Evolutionary conservation across 2,797 vertebrate genomes (phyloP), one percentile per base, ranked within the genome.

Genomic region (Aldrovandia affinis): DNA sequence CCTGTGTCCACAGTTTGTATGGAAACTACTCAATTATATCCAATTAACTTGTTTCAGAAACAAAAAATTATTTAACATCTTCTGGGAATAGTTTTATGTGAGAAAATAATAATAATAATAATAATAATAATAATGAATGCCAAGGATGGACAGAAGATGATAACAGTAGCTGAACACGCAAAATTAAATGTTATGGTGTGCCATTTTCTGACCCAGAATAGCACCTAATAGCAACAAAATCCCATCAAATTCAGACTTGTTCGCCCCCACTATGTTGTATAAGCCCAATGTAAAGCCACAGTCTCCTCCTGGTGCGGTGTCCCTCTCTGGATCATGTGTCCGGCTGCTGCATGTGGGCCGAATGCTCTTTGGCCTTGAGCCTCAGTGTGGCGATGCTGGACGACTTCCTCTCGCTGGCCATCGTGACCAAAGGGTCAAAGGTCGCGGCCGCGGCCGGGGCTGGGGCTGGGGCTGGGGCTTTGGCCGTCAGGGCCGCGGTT

Each of bases 321-420:
- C 61, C 10, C 63, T 33, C 63, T 28, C 39, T 61, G 22, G 2
- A 36, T 68, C 44, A 84, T 15, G 81, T 63, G 52, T 86, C 77
- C 3, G 30, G 89, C 82, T 90, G 88, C 83, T 90, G 88, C 82
- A 89, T 90, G 89, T 92, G 89, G 80, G 87, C 87, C 82, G 91
- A 86, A 82, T 91, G 89, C 84, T 92, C 90, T 87, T 91, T 93
- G 20, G 91, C 91, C 91, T 92, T 92, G 80, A 92, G 88, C 81
- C 91, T 90, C 63, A 93, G 88, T 6, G 87, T 89, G 85, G 89
- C 89, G 87, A 92, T 87, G 86, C 88, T 90, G 39, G 87, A 89
- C 22, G 87, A 87, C 92, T 93, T 95, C 88, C 91, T 93, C 86
- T 94, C 93, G 87, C 85, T 87, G 30, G 87, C 85, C 86, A 87